Evolutionary conservation across 2,797 vertebrate species (phyloP), one percentile per base, ranked within the genome.

Genomic region (Oryzias dopingdopingensis): DNA sequence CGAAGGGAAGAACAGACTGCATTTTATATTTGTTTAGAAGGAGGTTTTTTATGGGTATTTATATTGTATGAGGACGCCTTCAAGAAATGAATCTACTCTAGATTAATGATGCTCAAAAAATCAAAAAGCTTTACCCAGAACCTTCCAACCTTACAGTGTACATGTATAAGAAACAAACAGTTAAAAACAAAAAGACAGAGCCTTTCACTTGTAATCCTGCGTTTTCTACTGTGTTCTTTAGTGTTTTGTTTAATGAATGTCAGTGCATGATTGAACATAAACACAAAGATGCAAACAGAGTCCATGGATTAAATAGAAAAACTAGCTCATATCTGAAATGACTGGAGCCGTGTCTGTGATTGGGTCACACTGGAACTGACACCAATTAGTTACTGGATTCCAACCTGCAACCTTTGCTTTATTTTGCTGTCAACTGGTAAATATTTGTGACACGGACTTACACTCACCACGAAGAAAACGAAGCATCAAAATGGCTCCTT

Each of bases 161-260:
- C 52, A 18, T n/a, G 15, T 40, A 60, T 52, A 37, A 56, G 29
- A 55, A 59, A 53, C 17, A 56, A 42, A 46, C 4, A 42, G 42
- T 12, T 37, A 37, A 32, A 32, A 32, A 29, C 5, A 29, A 42
- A 37, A 16, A 4, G 60, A 49, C 50, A 59, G 18, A 49, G 24
- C 0, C 4, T 16, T 18, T 55, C 56, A 47, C 46, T 59, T 50
- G 42, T 55, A 24, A 12, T 32, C 24, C 42, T 42, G 42, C 12
- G 0, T 59, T 50, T 5, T 15, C 40, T 32, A 23, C 29, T 62
- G 49, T 62, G 37, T 53, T n/a, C 32, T 62, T 62, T 6, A 48
- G 37, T 20, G 4, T 49, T 54, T 22, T 7, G 12, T 42, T 32
- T 22, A 12, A 26, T 14, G 18, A 61, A 23, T 18, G 18, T 32